Percentiles rank a stretch among this genome's conserved stretches.
Evolutionary conservation across 2,113 vertebrate species (phyloP).

Genomic region (Zootoca vivipara): DNA sequence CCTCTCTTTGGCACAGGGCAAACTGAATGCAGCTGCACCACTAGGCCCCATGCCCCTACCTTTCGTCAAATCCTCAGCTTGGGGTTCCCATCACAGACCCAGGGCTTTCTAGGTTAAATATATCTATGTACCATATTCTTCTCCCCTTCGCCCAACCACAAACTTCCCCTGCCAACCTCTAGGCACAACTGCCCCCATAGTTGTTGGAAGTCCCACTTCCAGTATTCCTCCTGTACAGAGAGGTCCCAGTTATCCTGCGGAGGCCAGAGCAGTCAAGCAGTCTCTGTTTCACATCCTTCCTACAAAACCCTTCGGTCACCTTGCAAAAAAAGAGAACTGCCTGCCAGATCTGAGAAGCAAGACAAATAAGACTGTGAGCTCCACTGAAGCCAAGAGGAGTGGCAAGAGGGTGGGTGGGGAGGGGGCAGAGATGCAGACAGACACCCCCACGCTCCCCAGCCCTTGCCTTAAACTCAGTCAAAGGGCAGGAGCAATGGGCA

Average conservation of each 20-base stretch:
- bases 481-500: background rate
- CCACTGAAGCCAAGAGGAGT: background rate
- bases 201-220: background rate
- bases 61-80: background rate
- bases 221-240: background rate
- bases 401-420: background rate
- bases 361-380: background rate
- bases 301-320: background rate
- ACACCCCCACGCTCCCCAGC: no score
- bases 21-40: background rate
- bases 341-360: background rate
- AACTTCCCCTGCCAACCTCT: background rate
- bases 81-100: background rate
- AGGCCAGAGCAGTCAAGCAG: background rate
- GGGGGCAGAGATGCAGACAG: background rate
- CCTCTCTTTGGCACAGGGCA: background rate
- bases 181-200: background rate
- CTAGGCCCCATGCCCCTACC: background rate
- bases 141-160: no score
- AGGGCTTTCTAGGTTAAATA: background rate
- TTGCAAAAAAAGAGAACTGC: background rate
- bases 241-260: background rate
- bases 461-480: background rate
- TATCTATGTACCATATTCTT: no score
- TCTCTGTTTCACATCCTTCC: background rate